Evolutionary conservation across 2,888 invertebrate species (phyloP), one percentile per base, ranked within the genome.

Genomic region (Chymomyza fuscimana): DNA sequence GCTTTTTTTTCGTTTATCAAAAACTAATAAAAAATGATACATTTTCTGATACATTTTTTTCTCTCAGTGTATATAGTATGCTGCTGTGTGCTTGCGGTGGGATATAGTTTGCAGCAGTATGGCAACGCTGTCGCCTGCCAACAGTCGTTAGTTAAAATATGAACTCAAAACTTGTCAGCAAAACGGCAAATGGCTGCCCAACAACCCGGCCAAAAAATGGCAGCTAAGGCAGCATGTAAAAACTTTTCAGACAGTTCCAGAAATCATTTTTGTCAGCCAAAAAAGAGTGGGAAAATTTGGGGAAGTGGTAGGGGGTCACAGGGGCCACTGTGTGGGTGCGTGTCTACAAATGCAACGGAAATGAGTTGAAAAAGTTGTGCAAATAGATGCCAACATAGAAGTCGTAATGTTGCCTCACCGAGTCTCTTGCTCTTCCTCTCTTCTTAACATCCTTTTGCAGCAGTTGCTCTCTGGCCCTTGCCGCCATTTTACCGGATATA

Each of bases 361-460:
- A 90, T 90, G 89, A 90, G 88, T 83, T 89, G 82, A 82, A 88
- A 89, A 89, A 87, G 81, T 87, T 88, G 76, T 74, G 81, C 77
- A 84, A 87, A 88, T 88, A 84, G 85, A 78, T 76, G 78, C 73
- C 73, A 79, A 67, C 84, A 46, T 46, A 76, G 81, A 82, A 73
- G 75, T 74, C 74, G 85, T 65, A 79, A 71, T 83, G 81, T 74
- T 76, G 81, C 79, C 76, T 52, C 65, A 32, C 7, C 7, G 32
- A 69, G 52, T 69, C 69, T 65, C 46, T 58, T 65, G 52, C 12
- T 46, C 40, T 12, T 10, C 3, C 40, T 40, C 40, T 40, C 40
- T 32, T 19, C 4, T 12, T 0, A 15, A 22, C 22, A 59, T 25
- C 16, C 32, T 32, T 7, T 32, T 40, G 40, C 40, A 40, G 40